Conservation (phyloP, 2,113 vertebrate genomes). For the Nothocercus julius region DNA sequence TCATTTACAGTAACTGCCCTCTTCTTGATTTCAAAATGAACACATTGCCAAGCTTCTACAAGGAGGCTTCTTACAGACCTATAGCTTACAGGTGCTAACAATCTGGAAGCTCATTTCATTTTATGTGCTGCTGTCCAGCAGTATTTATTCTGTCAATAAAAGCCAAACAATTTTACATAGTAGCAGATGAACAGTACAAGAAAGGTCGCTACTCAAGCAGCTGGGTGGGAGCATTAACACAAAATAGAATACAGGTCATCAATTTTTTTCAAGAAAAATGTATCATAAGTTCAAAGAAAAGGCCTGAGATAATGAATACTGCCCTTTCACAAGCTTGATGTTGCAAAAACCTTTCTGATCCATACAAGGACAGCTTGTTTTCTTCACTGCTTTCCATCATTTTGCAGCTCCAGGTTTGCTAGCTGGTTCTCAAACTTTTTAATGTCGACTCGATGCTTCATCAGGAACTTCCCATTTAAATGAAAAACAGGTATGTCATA, state of each 20-base stretch:
- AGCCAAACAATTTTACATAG: neutral
- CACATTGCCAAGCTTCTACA: neutral
- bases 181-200: neutral
- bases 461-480: slow-evolving; percentile 86
- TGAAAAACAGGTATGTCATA: slow-evolving; percentile 90
- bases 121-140: slow-evolving; percentile 14
- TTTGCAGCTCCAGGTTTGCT: slow-evolving; percentile 69
- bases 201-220: neutral
- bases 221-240: neutral
- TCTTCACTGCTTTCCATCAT: neutral
- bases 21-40: slow-evolving; percentile 1
- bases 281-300: neutral
- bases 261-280: neutral
- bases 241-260: neutral
- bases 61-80: neutral
- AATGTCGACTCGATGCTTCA: slow-evolving; percentile 86
- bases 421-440: slow-evolving; percentile 80
- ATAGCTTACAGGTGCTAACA: neutral
- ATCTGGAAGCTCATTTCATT: slow-evolving; percentile 13
- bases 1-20: neutral
- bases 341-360: neutral
- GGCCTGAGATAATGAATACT: neutral
- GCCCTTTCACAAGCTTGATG: neutral
- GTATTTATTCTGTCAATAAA: slow-evolving; percentile 51
- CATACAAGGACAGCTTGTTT: neutral